A percentile compares a stretch with the other conserved stretches of the same genome.
These are phyloP conservation scores for Agrochola lota DNA, from an alignment of 2,888 invertebrate genomes.

Conservation along the genomic window DNA sequence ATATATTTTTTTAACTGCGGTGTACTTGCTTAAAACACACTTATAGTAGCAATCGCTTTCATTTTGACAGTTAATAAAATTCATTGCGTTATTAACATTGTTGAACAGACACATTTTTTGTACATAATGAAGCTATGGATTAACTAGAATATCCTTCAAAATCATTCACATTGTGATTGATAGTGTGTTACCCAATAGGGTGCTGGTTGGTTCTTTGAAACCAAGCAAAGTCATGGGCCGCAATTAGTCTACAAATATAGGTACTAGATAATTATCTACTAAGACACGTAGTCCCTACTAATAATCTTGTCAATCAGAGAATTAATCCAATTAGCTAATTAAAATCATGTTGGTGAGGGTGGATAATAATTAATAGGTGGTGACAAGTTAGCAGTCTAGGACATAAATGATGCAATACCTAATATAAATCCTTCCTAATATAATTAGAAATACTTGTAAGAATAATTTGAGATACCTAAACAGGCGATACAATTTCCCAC, in stretches of 20 bases:
- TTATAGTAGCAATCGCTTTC: too few species aligned
- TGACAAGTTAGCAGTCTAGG: not conserved
- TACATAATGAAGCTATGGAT: too few species aligned
- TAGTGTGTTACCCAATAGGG: too few species aligned
- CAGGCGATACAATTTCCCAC: too few species aligned
- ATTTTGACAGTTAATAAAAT: too few species aligned
- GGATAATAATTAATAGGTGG: conserved; percentile 5
- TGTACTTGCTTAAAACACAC: too few species aligned
- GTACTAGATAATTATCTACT: not conserved
- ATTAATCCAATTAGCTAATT: conserved; percentile 41
- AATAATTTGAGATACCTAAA: too few species aligned
- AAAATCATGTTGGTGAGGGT: not conserved
- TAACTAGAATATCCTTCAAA: too few species aligned
- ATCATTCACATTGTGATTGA: too few species aligned
- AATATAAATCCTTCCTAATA: not conserved
- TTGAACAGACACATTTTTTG: too few species aligned
- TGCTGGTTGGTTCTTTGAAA: not conserved
- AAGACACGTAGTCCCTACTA: conserved; percentile 10
- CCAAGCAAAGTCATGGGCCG: not conserved
- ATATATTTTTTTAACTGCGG: not conserved
- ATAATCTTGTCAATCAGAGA: conserved; percentile 3
- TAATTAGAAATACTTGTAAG: too few species aligned
- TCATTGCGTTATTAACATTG: too few species aligned
- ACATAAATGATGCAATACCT: not conserved
- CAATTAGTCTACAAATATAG: not conserved